phyloP scores from a whole-genome alignment of 1,140 invertebrate species.

The Solen grandis region DNA sequence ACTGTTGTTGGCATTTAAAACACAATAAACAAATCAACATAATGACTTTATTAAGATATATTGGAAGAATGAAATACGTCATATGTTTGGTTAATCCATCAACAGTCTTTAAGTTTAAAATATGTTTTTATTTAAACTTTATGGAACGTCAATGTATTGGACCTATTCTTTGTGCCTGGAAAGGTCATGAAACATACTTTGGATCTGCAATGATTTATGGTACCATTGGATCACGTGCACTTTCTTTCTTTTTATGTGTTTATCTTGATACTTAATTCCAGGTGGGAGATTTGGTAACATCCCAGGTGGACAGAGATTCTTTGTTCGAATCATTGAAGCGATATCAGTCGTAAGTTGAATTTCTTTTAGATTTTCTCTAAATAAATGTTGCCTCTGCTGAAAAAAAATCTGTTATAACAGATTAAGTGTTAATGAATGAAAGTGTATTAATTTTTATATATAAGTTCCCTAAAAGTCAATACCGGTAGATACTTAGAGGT shows the following conservation, averaged over 20 bases:
- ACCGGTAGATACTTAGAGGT: background rate
- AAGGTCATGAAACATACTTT: no score
- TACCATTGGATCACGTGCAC: no score
- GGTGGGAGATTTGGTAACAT: slow-evolving; percentile 70
- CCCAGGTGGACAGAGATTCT: slow-evolving; percentile 61
- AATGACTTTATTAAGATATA: no score
- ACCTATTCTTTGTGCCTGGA: no score
- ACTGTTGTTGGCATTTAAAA: no score
- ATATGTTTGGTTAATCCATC: no score
- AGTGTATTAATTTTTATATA: background rate
- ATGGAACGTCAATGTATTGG: no score
- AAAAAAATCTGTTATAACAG: background rate
- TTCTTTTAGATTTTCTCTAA: background rate
- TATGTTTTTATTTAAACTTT: no score
- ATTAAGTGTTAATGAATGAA: background rate
- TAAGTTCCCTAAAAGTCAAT: background rate
- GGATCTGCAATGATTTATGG: no score
- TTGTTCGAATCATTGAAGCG: slow-evolving; percentile 68
- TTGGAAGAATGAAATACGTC: no score
- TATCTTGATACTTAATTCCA: slow-evolving; percentile 52
- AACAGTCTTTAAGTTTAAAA: no score
- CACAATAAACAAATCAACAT: no score
- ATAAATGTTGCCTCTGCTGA: background rate
- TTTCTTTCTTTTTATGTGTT: background rate
- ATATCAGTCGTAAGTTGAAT: slow-evolving; percentile 72